Conservation (phyloP, 2,113 vertebrate species). For the Prionailurus bengalensis region DNA sequence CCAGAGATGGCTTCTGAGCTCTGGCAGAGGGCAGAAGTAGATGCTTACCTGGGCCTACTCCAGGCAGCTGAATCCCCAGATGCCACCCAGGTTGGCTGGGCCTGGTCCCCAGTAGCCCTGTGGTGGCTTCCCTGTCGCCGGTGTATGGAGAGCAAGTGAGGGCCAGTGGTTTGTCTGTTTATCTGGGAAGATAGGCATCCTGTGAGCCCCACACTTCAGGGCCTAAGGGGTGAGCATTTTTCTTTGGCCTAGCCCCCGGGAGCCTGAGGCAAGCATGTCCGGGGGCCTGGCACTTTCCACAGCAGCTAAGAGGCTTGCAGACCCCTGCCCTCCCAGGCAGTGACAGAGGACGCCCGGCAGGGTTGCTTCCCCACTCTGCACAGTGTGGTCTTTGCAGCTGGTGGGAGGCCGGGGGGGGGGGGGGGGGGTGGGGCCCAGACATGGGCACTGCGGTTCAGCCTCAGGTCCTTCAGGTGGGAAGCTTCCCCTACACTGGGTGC, state of each 20-base stretch:
- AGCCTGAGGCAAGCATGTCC: not conserved
- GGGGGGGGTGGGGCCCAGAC: not conserved
- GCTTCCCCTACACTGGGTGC: accelerated
- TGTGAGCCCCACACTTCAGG: not conserved
- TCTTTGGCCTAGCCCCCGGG: not conserved
- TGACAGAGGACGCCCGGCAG: not conserved
- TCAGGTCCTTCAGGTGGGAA: not conserved
- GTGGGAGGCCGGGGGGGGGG: accelerated
- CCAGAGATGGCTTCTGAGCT: not conserved
- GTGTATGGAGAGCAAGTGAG: not conserved
- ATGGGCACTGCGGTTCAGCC: not conserved
- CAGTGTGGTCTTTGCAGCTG: not conserved
- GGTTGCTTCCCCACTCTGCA: not conserved
- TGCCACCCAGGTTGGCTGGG: not conserved
- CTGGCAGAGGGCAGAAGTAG: not conserved
- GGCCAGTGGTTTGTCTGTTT: not conserved
- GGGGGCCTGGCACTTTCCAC: not conserved
- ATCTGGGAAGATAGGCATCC: not conserved
- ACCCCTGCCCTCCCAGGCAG: not conserved
- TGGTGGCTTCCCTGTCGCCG: not conserved
- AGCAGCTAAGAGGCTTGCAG: not conserved
- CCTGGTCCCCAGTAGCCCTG: not conserved
- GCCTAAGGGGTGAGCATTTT: not conserved
- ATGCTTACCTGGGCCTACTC: not conserved
- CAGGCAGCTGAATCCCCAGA: not conserved